Evolutionary conservation across 2,797 vertebrate species (phyloP).

Genomic region (Sebastes kiyomatsui): DNA sequence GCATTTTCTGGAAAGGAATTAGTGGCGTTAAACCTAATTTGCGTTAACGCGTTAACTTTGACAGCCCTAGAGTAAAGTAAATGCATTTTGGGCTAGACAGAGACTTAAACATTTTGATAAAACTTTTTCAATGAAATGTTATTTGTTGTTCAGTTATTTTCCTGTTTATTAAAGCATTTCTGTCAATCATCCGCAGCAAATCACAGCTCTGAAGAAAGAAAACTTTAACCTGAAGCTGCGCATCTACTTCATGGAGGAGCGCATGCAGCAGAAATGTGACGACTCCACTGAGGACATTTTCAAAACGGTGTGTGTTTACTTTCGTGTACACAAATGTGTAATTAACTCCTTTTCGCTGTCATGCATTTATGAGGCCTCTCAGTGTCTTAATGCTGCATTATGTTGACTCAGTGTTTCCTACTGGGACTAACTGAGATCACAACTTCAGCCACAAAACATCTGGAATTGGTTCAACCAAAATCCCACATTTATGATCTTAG

Average conservation of each 20-base stretch:
- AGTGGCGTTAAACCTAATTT: no score
- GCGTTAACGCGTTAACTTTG: no score
- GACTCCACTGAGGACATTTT: slow-evolving; percentile 92
- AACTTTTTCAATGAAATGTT: not conserved
- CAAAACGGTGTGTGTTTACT: slow-evolving; percentile 84
- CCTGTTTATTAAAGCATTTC: not conserved
- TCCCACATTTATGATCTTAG: not conserved
- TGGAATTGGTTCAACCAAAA: slow-evolving; percentile 32
- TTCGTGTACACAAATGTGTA: not conserved
- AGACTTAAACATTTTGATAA: not conserved
- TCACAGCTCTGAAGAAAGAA: slow-evolving; percentile 96
- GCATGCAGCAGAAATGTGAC: slow-evolving; percentile 94
- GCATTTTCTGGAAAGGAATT: no score
- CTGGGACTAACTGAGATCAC: slow-evolving; percentile 19
- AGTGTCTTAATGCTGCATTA: not conserved
- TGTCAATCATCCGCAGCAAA: slow-evolving; percentile 84
- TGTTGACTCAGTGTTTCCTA: slow-evolving; percentile 27
- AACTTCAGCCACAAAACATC: slow-evolving; percentile 28
- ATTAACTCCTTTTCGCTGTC: not conserved
- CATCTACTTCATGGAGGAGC: slow-evolving; percentile 97
- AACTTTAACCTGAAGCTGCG: slow-evolving; percentile 98
- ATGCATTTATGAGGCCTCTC: not conserved
- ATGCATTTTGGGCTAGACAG: not conserved
- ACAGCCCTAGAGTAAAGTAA: not conserved
- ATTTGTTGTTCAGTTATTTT: not conserved